Conservation (phyloP, 2,888 invertebrate species). For the Limnephilus rhombicus region DNA sequence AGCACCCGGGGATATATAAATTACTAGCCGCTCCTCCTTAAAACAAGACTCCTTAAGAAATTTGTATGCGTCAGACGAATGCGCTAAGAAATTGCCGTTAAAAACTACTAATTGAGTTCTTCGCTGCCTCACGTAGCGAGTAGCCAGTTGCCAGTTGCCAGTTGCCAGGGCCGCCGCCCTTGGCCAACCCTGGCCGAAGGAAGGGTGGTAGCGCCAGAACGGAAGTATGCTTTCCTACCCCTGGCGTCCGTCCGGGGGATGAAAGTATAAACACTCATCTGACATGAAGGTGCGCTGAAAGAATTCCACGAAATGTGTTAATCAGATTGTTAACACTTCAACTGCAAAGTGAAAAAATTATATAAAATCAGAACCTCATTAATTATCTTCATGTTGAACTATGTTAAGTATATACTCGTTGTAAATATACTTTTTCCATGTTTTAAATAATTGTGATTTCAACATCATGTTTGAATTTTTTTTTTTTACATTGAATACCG, state of each 20-base stretch:
- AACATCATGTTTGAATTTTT: too few species aligned
- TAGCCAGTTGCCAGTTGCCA: constrained; percentile 13
- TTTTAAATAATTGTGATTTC: too few species aligned
- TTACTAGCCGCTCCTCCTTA: constrained; percentile 54
- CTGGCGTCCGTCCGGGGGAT: not conserved
- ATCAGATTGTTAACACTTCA: not conserved
- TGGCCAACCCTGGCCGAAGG: not conserved
- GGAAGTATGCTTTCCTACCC: constrained; percentile 11
- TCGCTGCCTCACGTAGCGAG: constrained; percentile 46
- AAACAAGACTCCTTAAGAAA: constrained; percentile 42
- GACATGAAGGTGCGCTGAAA: constrained; percentile 11
- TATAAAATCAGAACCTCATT: not conserved
- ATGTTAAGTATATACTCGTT: not conserved
- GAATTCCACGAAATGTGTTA: not conserved
- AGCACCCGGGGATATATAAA: constrained; percentile 65
- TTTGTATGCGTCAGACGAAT: constrained; percentile 64
- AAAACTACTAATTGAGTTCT: constrained; percentile 66
- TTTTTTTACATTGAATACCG: too few species aligned
- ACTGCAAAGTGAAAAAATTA: not conserved
- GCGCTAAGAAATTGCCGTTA: constrained; percentile 65
- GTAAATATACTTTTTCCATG: not conserved
- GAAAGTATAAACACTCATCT: not conserved
- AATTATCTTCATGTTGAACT: too few species aligned
- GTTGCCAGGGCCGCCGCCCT: not conserved
- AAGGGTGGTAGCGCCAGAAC: not conserved